Percentiles rank a stretch among this genome's conserved stretches.
Evolutionary conservation across 2,113 vertebrate genomes (phyloP).

Genomic region (Heterochromis multidens): DNA sequence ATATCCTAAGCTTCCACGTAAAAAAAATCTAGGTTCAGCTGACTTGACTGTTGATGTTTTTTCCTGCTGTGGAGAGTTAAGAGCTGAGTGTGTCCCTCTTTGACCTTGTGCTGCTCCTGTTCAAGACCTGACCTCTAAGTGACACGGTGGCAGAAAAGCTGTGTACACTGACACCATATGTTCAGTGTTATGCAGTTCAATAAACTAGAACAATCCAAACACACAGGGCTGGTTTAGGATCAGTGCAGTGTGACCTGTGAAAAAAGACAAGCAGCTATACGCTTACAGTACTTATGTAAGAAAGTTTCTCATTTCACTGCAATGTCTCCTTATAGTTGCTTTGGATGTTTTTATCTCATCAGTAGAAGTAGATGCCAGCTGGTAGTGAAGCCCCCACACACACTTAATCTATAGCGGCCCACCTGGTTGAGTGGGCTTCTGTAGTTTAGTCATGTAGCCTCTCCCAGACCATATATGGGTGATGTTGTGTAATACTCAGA

Average conservation of each 20-base stretch:
- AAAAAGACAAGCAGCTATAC: not conserved
- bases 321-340: not conserved
- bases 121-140: not conserved
- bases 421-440: conserved; percentile 54
- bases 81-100: not conserved
- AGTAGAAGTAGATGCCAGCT: conserved; percentile 14
- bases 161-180: not conserved
- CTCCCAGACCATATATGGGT: conserved; percentile 38
- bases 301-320: not conserved
- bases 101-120: not conserved
- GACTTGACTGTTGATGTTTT: not conserved
- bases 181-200: not conserved
- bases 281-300: not conserved
- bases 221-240: not conserved
- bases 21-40: not conserved
- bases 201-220: not conserved
- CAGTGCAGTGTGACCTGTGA: not conserved
- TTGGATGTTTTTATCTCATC: conserved; percentile 18
- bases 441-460: conserved; percentile 20
- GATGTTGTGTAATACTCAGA: conserved; percentile 41
- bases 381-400: conserved; percentile 39
- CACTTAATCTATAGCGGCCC: conserved; percentile 39
- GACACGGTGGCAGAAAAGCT: not conserved
- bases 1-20: not conserved
- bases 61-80: not conserved